These are phyloP conservation scores for Thymelicus acteon DNA, from an alignment of 2,888 invertebrate species.

Conservation along the genomic window DNA sequence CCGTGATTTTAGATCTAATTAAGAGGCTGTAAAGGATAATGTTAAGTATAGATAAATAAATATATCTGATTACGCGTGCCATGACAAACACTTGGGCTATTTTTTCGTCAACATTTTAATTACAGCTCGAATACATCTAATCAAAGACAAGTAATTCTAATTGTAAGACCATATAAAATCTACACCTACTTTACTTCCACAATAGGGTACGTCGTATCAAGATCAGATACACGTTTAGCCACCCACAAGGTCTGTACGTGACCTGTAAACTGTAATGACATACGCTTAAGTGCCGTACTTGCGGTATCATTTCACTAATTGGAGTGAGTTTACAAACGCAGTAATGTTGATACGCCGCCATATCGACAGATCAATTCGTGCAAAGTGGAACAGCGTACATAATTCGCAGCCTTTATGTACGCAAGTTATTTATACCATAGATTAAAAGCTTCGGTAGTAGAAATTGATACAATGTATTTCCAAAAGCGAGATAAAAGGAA, in stretches of 20 bases:
- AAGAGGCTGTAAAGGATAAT: conserved; percentile 14
- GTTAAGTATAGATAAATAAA: conserved; percentile 22
- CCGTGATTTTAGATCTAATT: conserved; percentile 22
- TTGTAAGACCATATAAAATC: conserved; percentile 18
- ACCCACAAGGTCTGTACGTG: conserved; percentile 35
- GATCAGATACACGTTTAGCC: conserved; percentile 31
- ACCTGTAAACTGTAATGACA: conserved; percentile 35
- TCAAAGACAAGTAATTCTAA: conserved; percentile 7
- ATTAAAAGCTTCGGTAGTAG: too few species aligned
- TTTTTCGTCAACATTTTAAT: too few species aligned
- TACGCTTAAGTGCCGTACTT: conserved; percentile 35
- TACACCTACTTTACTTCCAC: conserved; percentile 29
- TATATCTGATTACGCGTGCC: too few species aligned
- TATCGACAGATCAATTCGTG: conserved; percentile 24
- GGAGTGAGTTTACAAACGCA: conserved; percentile 28
- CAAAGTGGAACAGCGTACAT: neutral
- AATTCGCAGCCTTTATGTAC: neutral
- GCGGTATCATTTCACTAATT: conserved; percentile 38
- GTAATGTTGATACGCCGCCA: conserved; percentile 15
- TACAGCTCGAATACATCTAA: too few species aligned
- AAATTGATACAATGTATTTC: too few species aligned
- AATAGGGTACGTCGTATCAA: conserved; percentile 36
- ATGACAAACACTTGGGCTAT: too few species aligned
- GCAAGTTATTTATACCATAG: neutral
- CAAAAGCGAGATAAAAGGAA: too few species aligned